Evolutionary conservation across 2,797 vertebrate species (phyloP).

Genomic region (Oreonectes daqikongensis): DNA sequence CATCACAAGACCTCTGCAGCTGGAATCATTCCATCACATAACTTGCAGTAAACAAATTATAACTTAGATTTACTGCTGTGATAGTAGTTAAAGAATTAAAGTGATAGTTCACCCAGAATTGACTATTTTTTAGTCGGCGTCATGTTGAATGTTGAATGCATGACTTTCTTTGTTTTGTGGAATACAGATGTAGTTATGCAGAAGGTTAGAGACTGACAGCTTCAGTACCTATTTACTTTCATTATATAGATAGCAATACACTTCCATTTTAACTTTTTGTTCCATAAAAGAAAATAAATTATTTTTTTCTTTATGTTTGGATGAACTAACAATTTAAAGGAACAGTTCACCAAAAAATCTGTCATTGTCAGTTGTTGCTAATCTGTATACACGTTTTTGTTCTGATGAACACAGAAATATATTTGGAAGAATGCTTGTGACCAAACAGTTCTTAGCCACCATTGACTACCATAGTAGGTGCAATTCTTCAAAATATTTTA

Average conservation of each 20-base stretch:
- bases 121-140: background rate
- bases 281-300: background rate
- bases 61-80: background rate
- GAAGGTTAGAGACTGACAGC: background rate
- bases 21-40: conserved; percentile 5
- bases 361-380: no score
- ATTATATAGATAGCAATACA: background rate
- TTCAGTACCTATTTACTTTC: background rate
- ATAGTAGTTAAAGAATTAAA: background rate
- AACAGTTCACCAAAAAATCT: no score
- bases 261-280: background rate
- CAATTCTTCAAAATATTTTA: no score
- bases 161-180: background rate
- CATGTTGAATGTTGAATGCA: background rate
- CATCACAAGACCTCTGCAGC: conserved; percentile 11
- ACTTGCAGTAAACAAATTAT: background rate
- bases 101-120: background rate
- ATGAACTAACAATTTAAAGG: no score
- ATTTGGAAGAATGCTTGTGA: no score
- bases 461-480: no score
- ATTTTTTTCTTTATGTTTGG: background rate
- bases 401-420: no score
- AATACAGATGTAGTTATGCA: background rate
- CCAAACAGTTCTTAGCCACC: no score
- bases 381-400: no score